Base-by-base conservation (phyloP, 2,888 invertebrate species). In the Drosophila antonietae region DNA sequence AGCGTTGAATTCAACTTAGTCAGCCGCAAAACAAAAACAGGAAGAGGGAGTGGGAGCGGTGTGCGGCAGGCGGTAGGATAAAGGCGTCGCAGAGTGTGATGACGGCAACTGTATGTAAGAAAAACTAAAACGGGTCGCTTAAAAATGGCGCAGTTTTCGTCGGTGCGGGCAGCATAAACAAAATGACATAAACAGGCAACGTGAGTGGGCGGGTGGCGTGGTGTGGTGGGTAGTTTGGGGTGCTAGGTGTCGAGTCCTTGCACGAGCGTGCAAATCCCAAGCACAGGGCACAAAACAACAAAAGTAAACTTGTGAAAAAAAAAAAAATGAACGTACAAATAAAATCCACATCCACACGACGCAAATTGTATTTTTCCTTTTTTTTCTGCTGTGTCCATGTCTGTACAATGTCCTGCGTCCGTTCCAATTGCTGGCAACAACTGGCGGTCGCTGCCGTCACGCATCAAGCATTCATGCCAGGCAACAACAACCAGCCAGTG, bases 391-490 rank as follows among this genome's bases (percentile, higher is more conserved):
- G 62, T 72, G 65, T 59, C 55, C 33, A 31, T 72, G 78, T 65
- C 78, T 59, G 80, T 77, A 49, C 65, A 53, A 68, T 70, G 78
- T 75, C 72, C 73, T 74, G 68, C 55, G 76, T 62, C 77, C 78
- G 73, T 83, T 83, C 83, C 87, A 82, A 87, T 87, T 80, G 84
- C 85, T 87, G 84, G 84, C 85, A 85, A 83, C 88, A 88, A 85
- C 85, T 85, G 84, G 82, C 85, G 78, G 85, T 71, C 85, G 82
- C 85, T 84, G 84, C 84, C 88, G 85, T 84, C 88, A 88, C 85
- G 85, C 85, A 88, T 85, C 84, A 85, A 80, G 88, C 84, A 84
- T 88, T 88, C 85, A 85, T 80, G 85, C 84, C 88, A 80, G 75
- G 78, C 77, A 70, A 47, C 61, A 62, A 43, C 72, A 62, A 52